phyloP scores from a whole-genome alignment of 2,113 vertebrate species.

The Lagenorhynchus albirostris region DNA sequence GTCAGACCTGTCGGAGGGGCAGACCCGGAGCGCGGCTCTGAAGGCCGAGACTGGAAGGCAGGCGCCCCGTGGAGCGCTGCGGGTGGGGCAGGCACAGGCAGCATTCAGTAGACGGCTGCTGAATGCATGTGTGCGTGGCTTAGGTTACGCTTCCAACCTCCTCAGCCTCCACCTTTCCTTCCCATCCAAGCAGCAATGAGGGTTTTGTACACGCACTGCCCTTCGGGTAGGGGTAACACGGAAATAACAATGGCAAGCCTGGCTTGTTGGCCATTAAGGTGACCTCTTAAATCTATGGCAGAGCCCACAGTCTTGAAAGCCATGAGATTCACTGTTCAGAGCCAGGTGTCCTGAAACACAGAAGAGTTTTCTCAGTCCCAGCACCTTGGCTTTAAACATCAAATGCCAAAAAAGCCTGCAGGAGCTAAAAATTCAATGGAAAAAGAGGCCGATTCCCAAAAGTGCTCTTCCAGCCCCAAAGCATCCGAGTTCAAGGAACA shows the following conservation, averaged over 20 bases:
- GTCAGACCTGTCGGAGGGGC: not conserved
- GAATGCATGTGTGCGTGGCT: not conserved
- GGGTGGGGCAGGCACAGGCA: too few species aligned
- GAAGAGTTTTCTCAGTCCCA: not conserved
- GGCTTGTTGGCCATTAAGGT: not conserved
- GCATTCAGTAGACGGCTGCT: not conserved
- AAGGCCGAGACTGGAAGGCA: not conserved
- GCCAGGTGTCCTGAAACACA: not conserved
- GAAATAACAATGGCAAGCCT: not conserved
- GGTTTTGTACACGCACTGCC: not conserved
- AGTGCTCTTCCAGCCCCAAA: not conserved
- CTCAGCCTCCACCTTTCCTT: too few species aligned
- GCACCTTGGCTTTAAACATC: not conserved
- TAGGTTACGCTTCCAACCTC: fast-evolving
- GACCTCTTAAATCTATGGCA: not conserved
- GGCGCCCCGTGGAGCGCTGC: fast-evolving
- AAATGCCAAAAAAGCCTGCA: too few species aligned
- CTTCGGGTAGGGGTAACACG: not conserved
- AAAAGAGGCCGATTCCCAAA: not conserved
- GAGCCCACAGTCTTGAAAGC: not conserved
- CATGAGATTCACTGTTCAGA: not conserved
- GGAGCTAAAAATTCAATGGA: not conserved
- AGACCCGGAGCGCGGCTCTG: not conserved
- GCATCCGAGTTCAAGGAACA: not conserved
- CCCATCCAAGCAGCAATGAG: not conserved